Conservation (phyloP, 2,797 vertebrate species). For the Melanotaenia nigrans region DNA sequence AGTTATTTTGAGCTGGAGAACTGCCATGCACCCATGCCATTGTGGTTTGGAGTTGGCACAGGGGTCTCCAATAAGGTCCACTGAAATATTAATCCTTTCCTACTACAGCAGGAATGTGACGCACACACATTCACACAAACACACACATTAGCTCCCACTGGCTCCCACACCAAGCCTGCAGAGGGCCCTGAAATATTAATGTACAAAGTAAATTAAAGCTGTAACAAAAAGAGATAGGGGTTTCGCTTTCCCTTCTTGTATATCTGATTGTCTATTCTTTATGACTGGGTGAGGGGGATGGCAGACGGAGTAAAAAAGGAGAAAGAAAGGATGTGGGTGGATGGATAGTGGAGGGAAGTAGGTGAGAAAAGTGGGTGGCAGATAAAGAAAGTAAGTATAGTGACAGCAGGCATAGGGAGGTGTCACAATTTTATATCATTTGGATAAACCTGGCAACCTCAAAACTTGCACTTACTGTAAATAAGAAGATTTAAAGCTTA, state of each 20-base stretch:
- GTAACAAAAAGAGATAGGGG: slow-evolving; percentile 81
- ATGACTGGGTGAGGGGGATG: slow-evolving; percentile 69
- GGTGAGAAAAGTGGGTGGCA: slow-evolving; percentile 53
- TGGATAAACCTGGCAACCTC: slow-evolving; percentile 27
- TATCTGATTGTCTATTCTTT: slow-evolving; percentile 80
- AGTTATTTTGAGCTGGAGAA: slow-evolving; percentile 36
- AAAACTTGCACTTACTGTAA: not conserved
- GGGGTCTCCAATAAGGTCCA: slow-evolving; percentile 82
- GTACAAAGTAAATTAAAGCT: slow-evolving; percentile 86
- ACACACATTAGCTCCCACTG: slow-evolving; percentile 72
- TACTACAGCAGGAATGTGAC: slow-evolving; percentile 71
- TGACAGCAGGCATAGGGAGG: slow-evolving; percentile 38
- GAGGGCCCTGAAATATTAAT: slow-evolving; percentile 87
- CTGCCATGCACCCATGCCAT: slow-evolving; percentile 44
- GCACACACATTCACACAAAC: slow-evolving; percentile 56
- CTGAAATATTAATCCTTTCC: slow-evolving; percentile 85
- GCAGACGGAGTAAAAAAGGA: slow-evolving; percentile 42
- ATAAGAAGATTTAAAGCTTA: not conserved
- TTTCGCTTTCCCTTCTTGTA: slow-evolving; percentile 79
- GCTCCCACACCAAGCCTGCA: slow-evolving; percentile 77
- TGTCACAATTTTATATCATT: slow-evolving; percentile 22
- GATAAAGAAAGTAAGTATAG: slow-evolving; percentile 53
- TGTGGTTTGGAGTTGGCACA: slow-evolving; percentile 74
- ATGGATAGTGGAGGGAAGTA: slow-evolving; percentile 39
- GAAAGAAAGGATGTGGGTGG: slow-evolving; percentile 46